Conservation (phyloP, 1,140 invertebrate genomes). For the Drosophila seguyi region DNA sequence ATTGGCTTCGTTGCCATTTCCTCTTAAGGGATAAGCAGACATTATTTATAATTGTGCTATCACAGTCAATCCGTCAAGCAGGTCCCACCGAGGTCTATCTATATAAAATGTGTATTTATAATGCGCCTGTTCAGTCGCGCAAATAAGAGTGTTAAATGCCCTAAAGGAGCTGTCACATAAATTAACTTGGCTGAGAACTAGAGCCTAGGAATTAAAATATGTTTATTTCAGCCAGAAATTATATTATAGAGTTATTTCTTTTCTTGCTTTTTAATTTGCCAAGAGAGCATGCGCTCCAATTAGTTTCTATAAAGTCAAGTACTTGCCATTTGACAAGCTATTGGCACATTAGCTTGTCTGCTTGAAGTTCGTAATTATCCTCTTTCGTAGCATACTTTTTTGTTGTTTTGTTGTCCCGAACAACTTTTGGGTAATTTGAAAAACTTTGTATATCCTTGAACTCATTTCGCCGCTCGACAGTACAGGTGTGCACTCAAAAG, state of each 20-base stretch:
- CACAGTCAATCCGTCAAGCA: constrained; percentile 47
- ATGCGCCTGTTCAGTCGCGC: background rate
- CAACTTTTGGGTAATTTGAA: constrained; percentile 35
- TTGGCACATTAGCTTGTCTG: constrained; percentile 19
- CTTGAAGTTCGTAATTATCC: constrained; percentile 29
- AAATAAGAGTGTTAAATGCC: constrained; percentile 58
- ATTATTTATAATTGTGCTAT: constrained; percentile 63
- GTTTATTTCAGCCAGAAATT: background rate
- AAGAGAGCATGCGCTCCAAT: background rate
- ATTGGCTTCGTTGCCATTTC: constrained; percentile 31
- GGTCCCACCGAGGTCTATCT: background rate
- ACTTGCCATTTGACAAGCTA: constrained; percentile 19
- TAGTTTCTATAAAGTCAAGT: constrained; percentile 12
- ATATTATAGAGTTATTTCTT: background rate
- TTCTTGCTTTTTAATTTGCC: background rate
- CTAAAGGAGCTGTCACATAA: constrained; percentile 70
- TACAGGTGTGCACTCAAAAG: constrained; percentile 34
- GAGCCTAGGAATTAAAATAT: background rate
- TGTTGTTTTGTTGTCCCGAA: constrained; percentile 2
- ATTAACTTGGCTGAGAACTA: constrained; percentile 30
- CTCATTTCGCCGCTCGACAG: constrained; percentile 12
- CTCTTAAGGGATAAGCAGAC: constrained; percentile 42
- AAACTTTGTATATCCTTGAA: constrained; percentile 48
- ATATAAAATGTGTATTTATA: constrained; percentile 32
- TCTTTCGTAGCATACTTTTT: constrained; percentile 32